Base-by-base conservation (phyloP, 2,797 vertebrate species). In the Pampus argenteus region DNA sequence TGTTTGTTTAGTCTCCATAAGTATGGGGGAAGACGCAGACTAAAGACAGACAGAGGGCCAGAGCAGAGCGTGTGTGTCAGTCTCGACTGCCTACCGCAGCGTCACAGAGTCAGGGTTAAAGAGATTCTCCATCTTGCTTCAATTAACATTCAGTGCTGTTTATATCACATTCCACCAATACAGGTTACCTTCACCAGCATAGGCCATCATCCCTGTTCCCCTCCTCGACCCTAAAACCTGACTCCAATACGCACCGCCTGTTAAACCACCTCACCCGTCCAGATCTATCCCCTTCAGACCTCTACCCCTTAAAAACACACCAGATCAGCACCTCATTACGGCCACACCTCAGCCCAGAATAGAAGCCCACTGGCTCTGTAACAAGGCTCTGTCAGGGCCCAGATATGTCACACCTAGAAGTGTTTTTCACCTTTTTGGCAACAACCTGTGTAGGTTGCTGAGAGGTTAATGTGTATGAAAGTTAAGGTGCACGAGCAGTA, bases 71-170 rank as follows among this genome's bases (percentile, higher is more conserved):
- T 68, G 65, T 79, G 78, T 80, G 74, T 86, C 63, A 73, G 64
- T 71, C 65, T 68, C 28, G 45, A 63, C 59, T 83, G 74, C 88
- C 85, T 88, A 90, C 86, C 81, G 72, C 88, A 89, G 82, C 69
- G 83, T 86, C 79, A 67, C 76, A 71, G 59, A 81, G 74, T 79
- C 78, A 66, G 79, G 82, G 87, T 84, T 87, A 80, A 85, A 84
- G 66, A 88, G 76, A 87, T 86, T 86, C 84, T 83, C 86, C 91
- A 93, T 89, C 90, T 91, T 94, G 90, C 76, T 90, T 91, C 83
- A 92, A 93, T 94, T 94, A 93, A 87, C 83, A 11, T 74, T 82
- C 52, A 25, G 82, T n/a, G 18, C 81, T 90, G 91, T 94, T 93
- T 93, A 92, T 86, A 88, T 88, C 79, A 84, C 71, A 75, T 88